phyloP scores from a whole-genome alignment of 2,113 vertebrate species.

The Spea bombifrons region DNA sequence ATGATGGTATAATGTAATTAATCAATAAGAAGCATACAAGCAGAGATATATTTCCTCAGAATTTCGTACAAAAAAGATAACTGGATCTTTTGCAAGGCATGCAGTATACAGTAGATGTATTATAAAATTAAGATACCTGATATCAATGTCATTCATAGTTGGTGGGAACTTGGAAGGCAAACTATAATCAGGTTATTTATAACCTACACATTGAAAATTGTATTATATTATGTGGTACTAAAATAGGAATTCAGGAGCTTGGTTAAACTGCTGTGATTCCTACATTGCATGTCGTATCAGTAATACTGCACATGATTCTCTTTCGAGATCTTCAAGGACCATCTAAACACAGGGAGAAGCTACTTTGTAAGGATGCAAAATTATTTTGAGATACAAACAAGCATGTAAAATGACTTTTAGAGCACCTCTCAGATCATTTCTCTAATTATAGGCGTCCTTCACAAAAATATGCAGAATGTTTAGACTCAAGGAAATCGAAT shows the following conservation, averaged over 20 bases:
- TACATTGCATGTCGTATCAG: not conserved
- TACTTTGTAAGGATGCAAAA: not conserved
- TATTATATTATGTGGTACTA: conserved; percentile 18
- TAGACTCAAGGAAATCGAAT: conserved; percentile 38
- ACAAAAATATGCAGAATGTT: conserved; percentile 39
- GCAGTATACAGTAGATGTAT: not conserved
- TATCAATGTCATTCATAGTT: not conserved
- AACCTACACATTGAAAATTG: conserved; percentile 4
- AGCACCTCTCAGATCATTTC: conserved; percentile 26
- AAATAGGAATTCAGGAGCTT: conserved; percentile 21
- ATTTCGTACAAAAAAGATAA: not conserved
- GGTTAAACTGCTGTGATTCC: conserved; percentile 12
- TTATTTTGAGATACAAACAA: conserved; percentile 31
- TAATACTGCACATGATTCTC: not conserved
- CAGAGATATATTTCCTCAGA: not conserved
- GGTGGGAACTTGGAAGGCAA: conserved; percentile 3
- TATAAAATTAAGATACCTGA: not conserved
- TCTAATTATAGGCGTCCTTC: conserved; percentile 42
- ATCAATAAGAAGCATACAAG: not conserved
- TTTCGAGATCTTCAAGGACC: conserved; percentile 7
- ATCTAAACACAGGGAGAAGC: not conserved
- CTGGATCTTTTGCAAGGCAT: not conserved
- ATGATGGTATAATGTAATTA: conserved; percentile 2
- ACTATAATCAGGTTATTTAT: conserved; percentile 16
- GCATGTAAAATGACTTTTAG: conserved; percentile 21